Conservation (phyloP, 1,140 invertebrate species). For the Temnothorax curvispinosus region DNA sequence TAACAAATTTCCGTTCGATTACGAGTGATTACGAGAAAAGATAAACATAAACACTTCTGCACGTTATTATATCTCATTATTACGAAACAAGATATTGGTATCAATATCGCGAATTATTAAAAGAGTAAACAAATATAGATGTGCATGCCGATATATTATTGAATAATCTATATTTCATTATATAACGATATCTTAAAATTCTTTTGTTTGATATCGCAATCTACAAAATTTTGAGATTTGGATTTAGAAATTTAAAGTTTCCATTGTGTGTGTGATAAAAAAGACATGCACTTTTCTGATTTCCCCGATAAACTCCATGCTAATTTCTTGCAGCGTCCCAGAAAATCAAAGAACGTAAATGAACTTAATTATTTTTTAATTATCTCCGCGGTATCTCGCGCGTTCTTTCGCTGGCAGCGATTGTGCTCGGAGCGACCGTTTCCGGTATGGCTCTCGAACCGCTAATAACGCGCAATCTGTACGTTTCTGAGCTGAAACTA, state of each 20-base stretch:
- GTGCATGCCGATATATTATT: not conserved
- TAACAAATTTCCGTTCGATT: conserved; percentile 15
- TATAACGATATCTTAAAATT: not conserved
- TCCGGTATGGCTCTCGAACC: not conserved
- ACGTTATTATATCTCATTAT: not conserved
- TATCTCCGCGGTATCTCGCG: conserved; percentile 5
- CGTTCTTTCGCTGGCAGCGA: not conserved
- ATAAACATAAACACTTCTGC: not conserved
- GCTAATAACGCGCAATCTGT: not conserved
- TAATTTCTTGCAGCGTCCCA: not conserved
- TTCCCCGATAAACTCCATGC: not conserved
- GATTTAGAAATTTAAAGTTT: not conserved
- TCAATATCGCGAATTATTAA: not conserved
- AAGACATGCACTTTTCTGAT: not conserved
- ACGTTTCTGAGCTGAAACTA: not conserved
- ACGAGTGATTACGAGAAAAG: not conserved
- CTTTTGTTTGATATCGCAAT: not conserved
- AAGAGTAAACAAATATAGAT: not conserved
- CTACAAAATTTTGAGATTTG: not conserved
- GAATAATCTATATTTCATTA: no score
- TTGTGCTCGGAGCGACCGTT: not conserved
- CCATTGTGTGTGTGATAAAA: not conserved
- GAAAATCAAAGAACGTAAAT: conserved; percentile 48
- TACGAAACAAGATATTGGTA: not conserved
- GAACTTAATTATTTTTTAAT: conserved; percentile 28